A percentile compares a stretch with the other conserved stretches of the same genome.
These are phyloP conservation scores for Catalaphyllia jardinei DNA, from an alignment of 64 coral and sea anemone species.

Conservation along the genomic window DNA sequence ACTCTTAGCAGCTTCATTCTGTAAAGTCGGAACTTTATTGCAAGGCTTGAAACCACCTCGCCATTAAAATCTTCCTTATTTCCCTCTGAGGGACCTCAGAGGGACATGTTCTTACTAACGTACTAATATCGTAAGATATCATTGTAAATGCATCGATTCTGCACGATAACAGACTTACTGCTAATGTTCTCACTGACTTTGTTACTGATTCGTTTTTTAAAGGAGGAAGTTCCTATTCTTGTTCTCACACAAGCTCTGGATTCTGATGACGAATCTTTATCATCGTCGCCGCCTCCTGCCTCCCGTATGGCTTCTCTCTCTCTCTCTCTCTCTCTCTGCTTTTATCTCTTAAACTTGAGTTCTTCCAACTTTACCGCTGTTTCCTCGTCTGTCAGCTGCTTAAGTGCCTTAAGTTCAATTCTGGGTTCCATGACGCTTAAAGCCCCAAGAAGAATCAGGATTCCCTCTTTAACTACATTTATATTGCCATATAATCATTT, in stretches of 20 bases:
- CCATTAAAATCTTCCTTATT: background rate
- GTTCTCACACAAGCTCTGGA: slow-evolving; percentile 11
- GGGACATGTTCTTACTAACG: background rate
- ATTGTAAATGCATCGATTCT: background rate
- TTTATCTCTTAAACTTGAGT: background rate
- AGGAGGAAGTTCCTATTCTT: slow-evolving; percentile 42
- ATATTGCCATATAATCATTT: too few relatives aligned
- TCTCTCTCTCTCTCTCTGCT: background rate
- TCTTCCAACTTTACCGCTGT: background rate
- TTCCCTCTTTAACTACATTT: background rate
- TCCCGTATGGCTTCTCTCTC: background rate
- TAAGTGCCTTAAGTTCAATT: background rate
- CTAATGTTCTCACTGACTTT: background rate
- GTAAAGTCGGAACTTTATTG: too few relatives aligned
- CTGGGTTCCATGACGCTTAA: background rate
- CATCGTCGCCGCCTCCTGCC: slow-evolving; percentile 7
- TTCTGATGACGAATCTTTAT: background rate
- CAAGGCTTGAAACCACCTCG: too few relatives aligned
- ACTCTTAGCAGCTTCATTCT: too few relatives aligned
- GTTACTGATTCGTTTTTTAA: slow-evolving; percentile 8
- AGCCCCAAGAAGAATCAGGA: background rate
- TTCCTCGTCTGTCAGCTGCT: background rate
- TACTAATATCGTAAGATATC: background rate
- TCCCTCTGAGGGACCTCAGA: background rate
- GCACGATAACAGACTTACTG: background rate